Conservation (phyloP, 2,113 vertebrate species). For the Cyrtonyx montezumae region DNA sequence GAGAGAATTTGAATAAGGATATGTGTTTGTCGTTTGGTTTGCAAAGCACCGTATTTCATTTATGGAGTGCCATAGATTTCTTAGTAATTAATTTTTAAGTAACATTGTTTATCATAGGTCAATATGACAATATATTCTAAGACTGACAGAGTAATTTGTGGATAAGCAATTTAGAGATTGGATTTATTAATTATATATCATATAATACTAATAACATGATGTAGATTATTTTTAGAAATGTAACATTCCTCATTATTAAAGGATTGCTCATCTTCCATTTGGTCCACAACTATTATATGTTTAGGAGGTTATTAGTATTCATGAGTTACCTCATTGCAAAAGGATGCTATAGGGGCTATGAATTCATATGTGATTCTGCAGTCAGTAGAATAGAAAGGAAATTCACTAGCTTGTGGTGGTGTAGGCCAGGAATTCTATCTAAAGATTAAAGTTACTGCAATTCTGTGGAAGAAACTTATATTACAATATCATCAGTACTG, state of each 20-base stretch:
- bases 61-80: background rate
- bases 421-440: background rate
- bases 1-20: background rate
- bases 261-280: slow-evolving; percentile 28
- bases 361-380: slow-evolving; percentile 20
- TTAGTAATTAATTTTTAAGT: background rate
- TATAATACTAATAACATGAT: background rate
- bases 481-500: background rate
- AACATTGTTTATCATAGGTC: background rate
- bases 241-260: slow-evolving; percentile 5
- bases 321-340: slow-evolving; percentile 50
- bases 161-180: slow-evolving; percentile 43
- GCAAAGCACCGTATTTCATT: background rate
- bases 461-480: background rate
- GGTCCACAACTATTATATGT: slow-evolving; percentile 8
- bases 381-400: background rate
- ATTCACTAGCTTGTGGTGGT: background rate
- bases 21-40: background rate
- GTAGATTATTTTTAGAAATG: slow-evolving; percentile 35
- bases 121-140: background rate
- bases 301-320: slow-evolving; percentile 56
- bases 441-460: background rate
- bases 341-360: background rate
- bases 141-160: background rate
- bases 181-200: slow-evolving; percentile 16